A percentile compares a stretch with the other conserved stretches of the same genome.
Conservation (phyloP, 1,140 invertebrate species). For the Amphibalanus amphitrite region DNA sequence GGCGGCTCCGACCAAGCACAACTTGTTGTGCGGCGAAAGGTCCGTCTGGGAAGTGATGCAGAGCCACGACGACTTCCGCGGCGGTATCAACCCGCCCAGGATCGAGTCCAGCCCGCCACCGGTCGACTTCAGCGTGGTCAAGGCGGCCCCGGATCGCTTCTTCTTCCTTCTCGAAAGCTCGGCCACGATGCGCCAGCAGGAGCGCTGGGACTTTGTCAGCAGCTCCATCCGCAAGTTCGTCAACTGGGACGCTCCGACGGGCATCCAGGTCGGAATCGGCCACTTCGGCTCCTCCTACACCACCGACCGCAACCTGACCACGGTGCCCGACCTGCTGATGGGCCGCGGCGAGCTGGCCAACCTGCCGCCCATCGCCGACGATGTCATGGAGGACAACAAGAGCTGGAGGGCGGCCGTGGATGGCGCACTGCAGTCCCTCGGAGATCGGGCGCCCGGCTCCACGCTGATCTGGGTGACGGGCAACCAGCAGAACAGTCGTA, state of each 20-base stretch:
- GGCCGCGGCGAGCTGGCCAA: no score
- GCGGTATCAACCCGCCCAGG: conserved; percentile 7
- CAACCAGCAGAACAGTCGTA: background rate
- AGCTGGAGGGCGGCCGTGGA: conserved; percentile 16
- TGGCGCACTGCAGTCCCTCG: conserved; percentile 11
- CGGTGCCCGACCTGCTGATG: no score
- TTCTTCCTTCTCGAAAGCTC: no score
- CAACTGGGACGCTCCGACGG: conserved; percentile 18
- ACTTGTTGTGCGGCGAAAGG: conserved; percentile 21
- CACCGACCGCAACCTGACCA: conserved; percentile 17
- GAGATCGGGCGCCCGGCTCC: conserved; percentile 9
- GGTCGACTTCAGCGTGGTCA: background rate
- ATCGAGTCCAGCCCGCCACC: background rate
- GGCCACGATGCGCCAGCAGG: no score
- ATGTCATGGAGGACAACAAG: no score
- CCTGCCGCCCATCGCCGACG: no score
- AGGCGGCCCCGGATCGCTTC: background rate
- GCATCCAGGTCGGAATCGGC: conserved; percentile 21
- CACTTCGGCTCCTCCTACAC: conserved; percentile 15
- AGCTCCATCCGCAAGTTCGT: no score
- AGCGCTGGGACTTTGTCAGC: no score
- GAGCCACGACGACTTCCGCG: conserved; percentile 20
- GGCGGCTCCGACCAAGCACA: conserved; percentile 27
- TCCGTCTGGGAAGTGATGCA: conserved; percentile 21
- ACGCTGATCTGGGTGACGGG: background rate